Conservation (phyloP, 1,140 invertebrate genomes). For the Adoxophyes honmai region DNA sequence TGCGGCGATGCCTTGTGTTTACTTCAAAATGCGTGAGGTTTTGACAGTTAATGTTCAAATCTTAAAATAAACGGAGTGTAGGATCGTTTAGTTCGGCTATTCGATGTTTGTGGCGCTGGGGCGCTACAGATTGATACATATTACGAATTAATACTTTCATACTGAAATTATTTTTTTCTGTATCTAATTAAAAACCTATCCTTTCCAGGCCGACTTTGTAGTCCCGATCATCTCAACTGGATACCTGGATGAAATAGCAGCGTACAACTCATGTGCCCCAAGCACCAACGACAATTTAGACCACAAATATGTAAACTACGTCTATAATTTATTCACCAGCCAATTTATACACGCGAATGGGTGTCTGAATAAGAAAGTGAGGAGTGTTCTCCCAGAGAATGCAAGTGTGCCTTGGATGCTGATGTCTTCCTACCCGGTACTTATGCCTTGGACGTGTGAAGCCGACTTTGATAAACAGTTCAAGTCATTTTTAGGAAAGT, state of each 20-base stretch:
- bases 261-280: constrained; percentile 39
- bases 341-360: constrained; percentile 69
- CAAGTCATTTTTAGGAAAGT: constrained; percentile 47
- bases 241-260: constrained; percentile 64
- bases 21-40: too few relatives aligned
- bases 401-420: constrained; percentile 50
- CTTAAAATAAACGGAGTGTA: too few relatives aligned
- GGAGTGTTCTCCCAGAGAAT: constrained; percentile 64
- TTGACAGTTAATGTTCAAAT: too few relatives aligned
- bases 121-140: too few relatives aligned
- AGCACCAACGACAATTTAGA: constrained; percentile 69
- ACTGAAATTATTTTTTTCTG: too few relatives aligned
- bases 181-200: constrained; percentile 6
- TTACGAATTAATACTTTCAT: too few relatives aligned
- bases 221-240: constrained; percentile 68
- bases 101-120: too few relatives aligned
- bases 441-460: constrained; percentile 69
- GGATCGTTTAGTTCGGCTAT: too few relatives aligned
- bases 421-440: constrained; percentile 58
- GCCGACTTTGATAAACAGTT: constrained; percentile 65
- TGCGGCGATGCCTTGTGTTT: too few relatives aligned
- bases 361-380: constrained; percentile 70
- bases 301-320: constrained; percentile 70
- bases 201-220: constrained; percentile 68
- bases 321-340: constrained; percentile 69